Evolutionary conservation across 2,113 vertebrate species (phyloP), one percentile per base, ranked within the genome.

Genomic region (Callipepla squamata): DNA sequence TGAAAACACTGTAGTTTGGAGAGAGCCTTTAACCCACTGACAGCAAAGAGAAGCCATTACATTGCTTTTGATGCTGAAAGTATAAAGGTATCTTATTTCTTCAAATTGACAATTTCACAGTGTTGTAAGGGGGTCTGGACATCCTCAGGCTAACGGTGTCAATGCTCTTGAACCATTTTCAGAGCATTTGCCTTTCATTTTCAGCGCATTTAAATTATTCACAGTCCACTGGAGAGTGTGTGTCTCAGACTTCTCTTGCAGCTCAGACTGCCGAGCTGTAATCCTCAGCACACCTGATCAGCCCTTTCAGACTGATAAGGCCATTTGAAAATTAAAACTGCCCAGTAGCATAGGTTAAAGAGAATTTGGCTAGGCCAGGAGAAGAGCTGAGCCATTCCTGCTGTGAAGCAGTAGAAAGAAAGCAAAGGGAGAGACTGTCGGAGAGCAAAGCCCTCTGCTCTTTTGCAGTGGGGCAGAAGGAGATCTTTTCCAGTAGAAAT

Each of bases 11-110:
- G 73, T 32, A 34, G 58, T 62, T 82, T 87, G 85, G 81, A 66
- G 45, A 68, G 77, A 91, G 59, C 75, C 92, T 82, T 89, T 94
- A 89, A 85, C 85, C 75, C 15, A 3, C 85, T 82, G 81, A 73
- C 63, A 82, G 85, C 58, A 72, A 66, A 85, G 47, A 66, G 47
- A 16, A 82, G 50, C 59, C 53, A 38, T 92, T 80, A 79, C 26
- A 21, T 65, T 30, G 66, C 70, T 89, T 93, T 66, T 87, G 85
- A 66, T 92, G 57, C 68, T 36, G 26, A 51, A 69, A 45, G 67
- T 48, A 11, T 82, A 87, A 87, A 15, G 36, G 36, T n/a, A 40
- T 36, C 70, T 77, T 62, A 38, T 89, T 94, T 72, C 87, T 95
- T 94, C 81, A 82, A 51, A 79, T 72, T 90, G 89, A 80, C 22